phyloP scores from a whole-genome alignment of 1,140 invertebrate genomes.

The Odontomachus brunneus region DNA sequence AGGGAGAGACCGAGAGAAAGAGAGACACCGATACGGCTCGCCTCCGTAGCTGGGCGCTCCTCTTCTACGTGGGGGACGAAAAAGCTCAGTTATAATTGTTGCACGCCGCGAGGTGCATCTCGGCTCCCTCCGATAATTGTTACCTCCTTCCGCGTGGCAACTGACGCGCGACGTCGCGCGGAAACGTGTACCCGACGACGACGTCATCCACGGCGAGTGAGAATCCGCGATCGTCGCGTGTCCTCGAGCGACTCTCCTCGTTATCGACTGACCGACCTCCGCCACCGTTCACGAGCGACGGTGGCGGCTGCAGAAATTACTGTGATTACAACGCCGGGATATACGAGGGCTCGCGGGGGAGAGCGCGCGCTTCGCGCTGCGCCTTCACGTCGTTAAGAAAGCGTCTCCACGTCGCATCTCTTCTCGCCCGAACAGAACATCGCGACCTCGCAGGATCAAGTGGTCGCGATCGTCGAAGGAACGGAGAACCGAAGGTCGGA shows the following conservation, averaged over 20 bases:
- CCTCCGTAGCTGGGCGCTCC: conserved; percentile 76
- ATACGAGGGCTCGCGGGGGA: conserved; percentile 64
- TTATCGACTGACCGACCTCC: conserved; percentile 63
- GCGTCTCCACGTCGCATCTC: neutral
- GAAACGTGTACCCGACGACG: neutral
- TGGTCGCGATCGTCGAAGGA: conserved; percentile 24
- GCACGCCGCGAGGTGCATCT: conserved; percentile 80
- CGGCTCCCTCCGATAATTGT: conserved; percentile 65
- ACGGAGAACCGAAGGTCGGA: neutral
- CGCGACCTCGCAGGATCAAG: neutral
- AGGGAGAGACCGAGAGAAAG: conserved; percentile 28
- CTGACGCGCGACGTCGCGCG: conserved; percentile 18
- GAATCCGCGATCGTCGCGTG: conserved; percentile 48
- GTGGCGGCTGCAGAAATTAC: conserved; percentile 66
- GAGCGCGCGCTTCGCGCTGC: conserved; percentile 31
- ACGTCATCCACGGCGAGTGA: conserved; percentile 16
- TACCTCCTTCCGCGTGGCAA: conserved; percentile 62
- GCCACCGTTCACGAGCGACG: conserved; percentile 41
- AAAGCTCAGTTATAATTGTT: conserved; percentile 87
- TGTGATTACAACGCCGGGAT: conserved; percentile 68
- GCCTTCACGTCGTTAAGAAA: conserved; percentile 23
- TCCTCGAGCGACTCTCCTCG: conserved; percentile 70
- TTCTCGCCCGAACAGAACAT: neutral
- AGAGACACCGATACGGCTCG: conserved; percentile 71
- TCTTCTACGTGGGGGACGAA: conserved; percentile 76